Conservation (phyloP, 2,797 vertebrate genomes). For the Gallinago solitaria region DNA sequence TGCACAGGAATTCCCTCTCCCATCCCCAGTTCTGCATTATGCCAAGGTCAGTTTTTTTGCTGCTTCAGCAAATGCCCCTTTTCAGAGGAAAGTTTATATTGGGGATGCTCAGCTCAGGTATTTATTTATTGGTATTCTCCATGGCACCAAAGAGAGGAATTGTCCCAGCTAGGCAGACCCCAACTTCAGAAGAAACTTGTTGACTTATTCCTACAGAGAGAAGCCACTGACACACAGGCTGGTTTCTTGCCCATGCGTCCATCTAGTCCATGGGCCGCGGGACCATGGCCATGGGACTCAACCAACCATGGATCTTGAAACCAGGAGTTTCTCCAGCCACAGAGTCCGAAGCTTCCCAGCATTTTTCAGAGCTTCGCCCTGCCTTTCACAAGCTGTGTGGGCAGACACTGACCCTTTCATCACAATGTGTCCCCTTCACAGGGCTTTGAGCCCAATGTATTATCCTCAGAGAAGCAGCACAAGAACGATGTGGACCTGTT, state of each 20-base stretch:
- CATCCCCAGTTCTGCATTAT: neutral
- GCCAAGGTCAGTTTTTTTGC: neutral
- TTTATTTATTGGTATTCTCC: neutral
- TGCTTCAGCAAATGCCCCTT: neutral
- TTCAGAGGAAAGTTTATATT: neutral
- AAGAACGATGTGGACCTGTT: neutral
- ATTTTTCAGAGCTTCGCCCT: neutral
- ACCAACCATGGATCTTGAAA: neutral
- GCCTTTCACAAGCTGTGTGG: neutral
- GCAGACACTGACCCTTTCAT: neutral
- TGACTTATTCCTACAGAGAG: neutral
- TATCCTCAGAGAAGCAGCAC: neutral
- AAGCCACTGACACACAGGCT: neutral
- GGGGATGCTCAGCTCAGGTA: neutral
- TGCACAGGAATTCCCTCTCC: neutral
- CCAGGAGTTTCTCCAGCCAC: neutral
- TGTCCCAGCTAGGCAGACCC: neutral
- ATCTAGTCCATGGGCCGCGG: fast-evolving
- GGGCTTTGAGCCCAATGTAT: neutral
- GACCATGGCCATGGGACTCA: neutral
- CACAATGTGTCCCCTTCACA: no score
- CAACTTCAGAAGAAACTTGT: neutral
- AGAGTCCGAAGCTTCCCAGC: neutral
- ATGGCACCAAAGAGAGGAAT: neutral
- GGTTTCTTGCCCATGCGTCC: neutral